These are phyloP conservation scores for Cerceris rybyensis DNA, from an alignment of 2,888 invertebrate species.

Conservation along the genomic window DNA sequence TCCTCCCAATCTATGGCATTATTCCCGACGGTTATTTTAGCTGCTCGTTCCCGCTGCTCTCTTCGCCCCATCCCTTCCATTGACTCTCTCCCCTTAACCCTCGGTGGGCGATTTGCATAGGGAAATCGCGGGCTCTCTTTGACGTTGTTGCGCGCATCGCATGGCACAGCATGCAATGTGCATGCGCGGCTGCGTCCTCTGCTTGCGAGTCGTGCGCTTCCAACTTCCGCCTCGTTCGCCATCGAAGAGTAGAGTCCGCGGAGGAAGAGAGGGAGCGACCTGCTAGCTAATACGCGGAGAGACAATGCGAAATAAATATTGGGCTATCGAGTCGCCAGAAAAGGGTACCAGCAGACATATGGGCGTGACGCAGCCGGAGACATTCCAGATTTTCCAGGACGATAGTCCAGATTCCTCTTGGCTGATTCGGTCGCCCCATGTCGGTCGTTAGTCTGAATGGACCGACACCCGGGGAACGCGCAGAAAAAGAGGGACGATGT, in stretches of 20 bases:
- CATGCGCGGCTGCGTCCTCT: conserved; percentile 24
- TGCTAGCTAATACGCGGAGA: conserved; percentile 39
- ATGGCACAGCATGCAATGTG: conserved; percentile 53
- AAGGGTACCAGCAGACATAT: conserved; percentile 38
- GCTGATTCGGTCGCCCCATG: conserved; percentile 54
- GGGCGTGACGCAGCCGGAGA: conserved; percentile 48
- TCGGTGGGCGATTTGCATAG: conserved; percentile 60
- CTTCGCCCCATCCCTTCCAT: not conserved
- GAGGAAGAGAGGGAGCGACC: conserved; percentile 22
- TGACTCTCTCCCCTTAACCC: not conserved
- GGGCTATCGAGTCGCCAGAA: conserved; percentile 52
- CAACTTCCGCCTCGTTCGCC: conserved; percentile 53
- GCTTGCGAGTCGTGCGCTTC: conserved; percentile 32
- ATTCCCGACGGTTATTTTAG: conserved; percentile 78
- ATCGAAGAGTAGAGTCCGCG: conserved; percentile 36
- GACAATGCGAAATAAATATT: conserved; percentile 69
- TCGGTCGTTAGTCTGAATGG: conserved; percentile 62
- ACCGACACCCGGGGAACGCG: conserved; percentile 42
- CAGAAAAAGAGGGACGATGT: conserved; percentile 36
- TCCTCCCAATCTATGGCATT: conserved; percentile 73
- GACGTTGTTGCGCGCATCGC: conserved; percentile 58
- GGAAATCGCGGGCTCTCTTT: conserved; percentile 64
- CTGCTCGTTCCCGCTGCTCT: conserved; percentile 40
- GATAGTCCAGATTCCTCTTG: conserved; percentile 62
- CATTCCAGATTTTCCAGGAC: conserved; percentile 59